Evolutionary conservation across 2,888 invertebrate species (phyloP), one percentile per base, ranked within the genome.

Genomic region (Mycalesis mineus): DNA sequence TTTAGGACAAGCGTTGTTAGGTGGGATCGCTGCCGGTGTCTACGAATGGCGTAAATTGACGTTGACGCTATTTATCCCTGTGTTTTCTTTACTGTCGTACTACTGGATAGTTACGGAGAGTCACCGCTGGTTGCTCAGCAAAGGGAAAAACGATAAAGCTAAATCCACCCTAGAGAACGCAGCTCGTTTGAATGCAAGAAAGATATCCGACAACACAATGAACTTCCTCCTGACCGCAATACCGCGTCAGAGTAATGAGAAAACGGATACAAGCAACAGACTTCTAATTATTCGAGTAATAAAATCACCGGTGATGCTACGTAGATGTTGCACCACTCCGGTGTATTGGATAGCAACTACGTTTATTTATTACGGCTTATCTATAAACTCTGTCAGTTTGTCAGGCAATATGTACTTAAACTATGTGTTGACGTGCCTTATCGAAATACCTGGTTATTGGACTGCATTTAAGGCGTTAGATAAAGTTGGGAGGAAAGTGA

Each of bases 281-380:
- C 75, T 74, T 61, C 66, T 87, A 15, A 68, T 87, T 13, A 49
- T 75, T 31, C 84, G 89, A 56, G 88, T 92, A 1, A 68, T 92
- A 17, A 89, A 84, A 64, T 92, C 92, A 0, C 84, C 84, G 1
- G 82, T 88, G 42, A 78, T 94, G 57, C 72, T 92, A 14, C 77
- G 91, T n/a, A 85, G 94, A 62, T 86, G 93, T 68, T 76, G 92
- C 41, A 93, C 92, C 40, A 94, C 94, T 58, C 94, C 94, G n/a
- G 88, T 95, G 60, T 93, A 94, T 77, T 95, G 95, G 95, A 92
- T 95, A 47, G 93, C 95, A 1, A 94, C 94, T 65, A 93, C 94
- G 0, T 93, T 96, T 63, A 92, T 95, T 49, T 96, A 95, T 76
- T 96, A 95, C 68, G 96, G 96, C 0, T 80, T 96, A 57, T 94